Base-by-base conservation (phyloP, 2,113 vertebrate genomes). In the Melozone crissalis region DNA sequence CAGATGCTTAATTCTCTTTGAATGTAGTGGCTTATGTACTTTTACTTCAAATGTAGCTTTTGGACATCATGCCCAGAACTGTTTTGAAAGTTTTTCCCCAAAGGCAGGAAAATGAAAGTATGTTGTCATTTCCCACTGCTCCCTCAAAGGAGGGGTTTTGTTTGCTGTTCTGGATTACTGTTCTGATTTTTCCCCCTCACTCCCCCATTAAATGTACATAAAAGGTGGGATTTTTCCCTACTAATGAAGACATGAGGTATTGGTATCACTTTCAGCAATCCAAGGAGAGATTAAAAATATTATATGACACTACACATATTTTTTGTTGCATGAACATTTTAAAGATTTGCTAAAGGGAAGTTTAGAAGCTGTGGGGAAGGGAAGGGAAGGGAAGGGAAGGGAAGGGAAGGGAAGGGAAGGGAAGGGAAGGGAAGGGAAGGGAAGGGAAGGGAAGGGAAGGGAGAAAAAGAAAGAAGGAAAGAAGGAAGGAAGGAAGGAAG, bases 41-140 rank as follows among this genome's bases (percentile, higher is more conserved):
- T 94, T 83, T 83, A 35, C 57, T 81, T 37, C 44, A 39, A 94
- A 89, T 89, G 82, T 95, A 85, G 44, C 24, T 83, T 95, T 96
- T 94, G 87, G 95, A 94, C 63, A 67, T 79, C 66, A 27, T 84
- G 37, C n/a, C n/a, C 44, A 91, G 89, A 94, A 87, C 47, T 71
- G 37, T 93, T 94, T 96, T 82, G 73, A 68, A 96, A 95, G 21
- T 51, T 43, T 93, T 89, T 94, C 66, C 87, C 72, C 33, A 93
- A 81, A 90, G 79, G 73, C 30, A 92, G 83, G 89, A 95, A 96
- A 97, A 96, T 92, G 67, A 96, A 97, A 94, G 77, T 75, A 94
- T 95, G 96, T 68, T 94, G 89, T 96, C 87, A 96, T 95, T 96
- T 96, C 87, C 91, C 83, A 92, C 55, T 74, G 69, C 90, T 94